Conservation (phyloP, 2,888 invertebrate genomes). For the Drosophila gaucha region DNA sequence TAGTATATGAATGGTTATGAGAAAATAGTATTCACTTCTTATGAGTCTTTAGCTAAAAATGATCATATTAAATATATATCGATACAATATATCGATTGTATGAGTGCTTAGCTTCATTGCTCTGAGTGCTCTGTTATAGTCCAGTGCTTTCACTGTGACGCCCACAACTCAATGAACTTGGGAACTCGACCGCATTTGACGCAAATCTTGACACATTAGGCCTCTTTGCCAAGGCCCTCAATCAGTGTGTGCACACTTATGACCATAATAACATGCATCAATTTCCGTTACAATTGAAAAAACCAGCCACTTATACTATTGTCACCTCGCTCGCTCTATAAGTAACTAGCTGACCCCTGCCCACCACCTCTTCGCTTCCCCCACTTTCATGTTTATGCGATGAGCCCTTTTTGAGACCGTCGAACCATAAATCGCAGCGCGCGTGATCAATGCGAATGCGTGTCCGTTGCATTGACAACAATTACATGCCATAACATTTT, state of each 20-base stretch:
- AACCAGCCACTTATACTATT: slow-evolving; percentile 55
- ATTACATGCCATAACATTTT: slow-evolving; percentile 65
- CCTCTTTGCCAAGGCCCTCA: slow-evolving; percentile 5
- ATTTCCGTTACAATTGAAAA: slow-evolving; percentile 55
- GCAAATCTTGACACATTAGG: slow-evolving; percentile 20
- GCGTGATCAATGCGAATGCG: slow-evolving; percentile 60
- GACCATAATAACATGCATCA: slow-evolving; percentile 20
- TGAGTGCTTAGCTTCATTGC: not conserved
- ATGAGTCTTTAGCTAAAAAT: not conserved
- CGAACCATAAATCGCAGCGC: slow-evolving; percentile 59
- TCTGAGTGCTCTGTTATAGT: not conserved
- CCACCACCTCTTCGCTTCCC: not conserved
- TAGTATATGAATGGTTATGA: no score
- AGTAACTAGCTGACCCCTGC: slow-evolving; percentile 1
- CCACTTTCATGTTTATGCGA: slow-evolving; percentile 24
- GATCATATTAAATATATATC: not conserved
- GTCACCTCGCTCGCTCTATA: slow-evolving; percentile 49
- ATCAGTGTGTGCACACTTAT: slow-evolving; percentile 26
- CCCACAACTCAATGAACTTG: not conserved
- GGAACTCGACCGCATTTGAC: slow-evolving; percentile 5
- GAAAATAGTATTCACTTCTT: no score
- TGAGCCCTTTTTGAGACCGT: slow-evolving; percentile 27
- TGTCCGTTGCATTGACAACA: slow-evolving; percentile 62
- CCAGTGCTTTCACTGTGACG: not conserved
- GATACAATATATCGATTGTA: not conserved